These are phyloP conservation scores for Danionella cerebrum DNA, from an alignment of 2,113 vertebrate genomes.

Conservation along the genomic window DNA sequence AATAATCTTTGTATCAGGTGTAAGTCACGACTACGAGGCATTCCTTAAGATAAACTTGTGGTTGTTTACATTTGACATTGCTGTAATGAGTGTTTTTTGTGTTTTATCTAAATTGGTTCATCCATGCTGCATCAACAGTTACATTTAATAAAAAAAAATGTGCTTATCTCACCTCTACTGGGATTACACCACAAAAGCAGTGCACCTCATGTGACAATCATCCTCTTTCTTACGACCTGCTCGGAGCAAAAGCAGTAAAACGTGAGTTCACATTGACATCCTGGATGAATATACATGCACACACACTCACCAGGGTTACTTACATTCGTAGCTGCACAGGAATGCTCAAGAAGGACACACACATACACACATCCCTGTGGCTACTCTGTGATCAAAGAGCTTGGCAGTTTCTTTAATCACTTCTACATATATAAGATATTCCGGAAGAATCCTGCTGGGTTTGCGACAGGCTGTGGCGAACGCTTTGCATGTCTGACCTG, in stretches of 20 bases:
- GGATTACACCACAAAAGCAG: neutral
- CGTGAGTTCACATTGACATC: neutral
- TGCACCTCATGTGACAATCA: neutral
- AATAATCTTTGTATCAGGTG: no score
- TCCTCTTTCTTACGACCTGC: neutral
- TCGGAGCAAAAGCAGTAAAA: constrained; percentile 1
- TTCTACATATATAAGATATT: constrained; percentile 56
- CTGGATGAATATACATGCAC: constrained; percentile 11
- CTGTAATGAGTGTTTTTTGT: no score
- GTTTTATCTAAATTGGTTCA: no score
- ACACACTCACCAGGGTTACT: neutral
- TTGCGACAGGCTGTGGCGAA: constrained; percentile 65
- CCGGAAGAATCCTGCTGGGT: constrained; percentile 66
- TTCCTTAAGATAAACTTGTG: no score
- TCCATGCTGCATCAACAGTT: no score
- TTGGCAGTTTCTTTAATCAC: constrained; percentile 62
- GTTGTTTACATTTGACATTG: no score
- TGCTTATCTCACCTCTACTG: neutral
- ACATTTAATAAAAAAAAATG: neutral
- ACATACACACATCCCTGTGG: neutral
- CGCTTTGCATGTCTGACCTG: constrained; percentile 79
- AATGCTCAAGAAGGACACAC: neutral
- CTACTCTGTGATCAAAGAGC: constrained; percentile 46
- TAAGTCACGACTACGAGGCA: no score
- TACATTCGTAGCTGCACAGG: neutral